Evolutionary conservation across 2,113 vertebrate species (phyloP), one percentile per base, ranked within the genome.

Genomic region (Gambusia holbrooki): DNA sequence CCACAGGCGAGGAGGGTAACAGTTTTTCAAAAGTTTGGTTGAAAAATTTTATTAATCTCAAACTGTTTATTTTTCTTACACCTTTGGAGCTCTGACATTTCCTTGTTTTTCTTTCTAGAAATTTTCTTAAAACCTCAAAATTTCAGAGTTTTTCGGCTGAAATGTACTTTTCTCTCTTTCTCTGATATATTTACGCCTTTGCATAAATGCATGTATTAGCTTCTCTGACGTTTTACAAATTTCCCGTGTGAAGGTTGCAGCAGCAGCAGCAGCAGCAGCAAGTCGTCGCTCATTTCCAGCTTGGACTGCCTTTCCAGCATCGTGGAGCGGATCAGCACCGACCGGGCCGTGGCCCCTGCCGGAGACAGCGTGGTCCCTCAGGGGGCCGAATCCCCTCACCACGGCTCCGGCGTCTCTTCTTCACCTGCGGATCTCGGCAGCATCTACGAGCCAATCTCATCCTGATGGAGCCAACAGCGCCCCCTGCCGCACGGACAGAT

Each of bases 231-330:
- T 17, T 14, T 10, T 32, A 8, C 33, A 2, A 3, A 33, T 9
- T 66, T 76, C 1, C 25, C 37, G 13, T 58, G 17, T 3, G 2
- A 73, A 92, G 88, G 77, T 71, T 76, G 72, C 66, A 62, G 72
- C 66, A 37, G 35, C 35, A 37, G 35, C 35, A 37, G 35, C 35
- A 63, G 69, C 74, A 77, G 37, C 62, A 72, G 32, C 2, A 84
- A 86, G 91, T 67, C 96, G 94, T 87, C 95, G 69, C 79, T 92
- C 93, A 94, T 98, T 85, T 99, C 97, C 77, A 99, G 98, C 89
- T 91, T 99, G 12, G 97, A 98, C 66, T 99, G 97, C 81, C 93
- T 99, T 82, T 98, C 97, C 72, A 99, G 96, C 93, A 99, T 99
- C 54, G 97, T 99, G 40, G 95, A 99, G 93, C 93, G 97, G 82